Evolutionary conservation across 1,140 invertebrate genomes (phyloP), one percentile per base, ranked within the genome.

Genomic region (Rhynchophorus ferrugineus): DNA sequence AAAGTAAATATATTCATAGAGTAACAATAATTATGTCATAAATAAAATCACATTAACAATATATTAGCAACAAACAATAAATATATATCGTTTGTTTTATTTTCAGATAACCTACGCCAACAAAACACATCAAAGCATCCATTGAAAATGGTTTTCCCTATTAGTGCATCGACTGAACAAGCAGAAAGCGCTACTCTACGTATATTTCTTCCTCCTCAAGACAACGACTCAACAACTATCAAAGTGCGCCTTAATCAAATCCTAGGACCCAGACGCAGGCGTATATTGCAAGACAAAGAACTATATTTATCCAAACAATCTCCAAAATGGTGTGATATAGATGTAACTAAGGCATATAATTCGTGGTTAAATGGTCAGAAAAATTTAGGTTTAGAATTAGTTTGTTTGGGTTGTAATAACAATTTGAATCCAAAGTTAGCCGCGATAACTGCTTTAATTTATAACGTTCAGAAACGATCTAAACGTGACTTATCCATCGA

Each of bases 261-360:
- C 19, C 41, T 68, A 14, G 57, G 64, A 16, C 34, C 49, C 8
- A 46, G 62, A 37, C 57, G 62, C 39, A 53, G 56, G 44, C 52
- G 56, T 22, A 37, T 68, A 6, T 9, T 69, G 2, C 41, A 61
- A 19, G 61, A 67, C 35, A 49, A 53, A 36, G 52, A 49, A 0
- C 49, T 66, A n/a, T 65, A 68, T 47, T 50, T 65, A 8, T 63
- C 63, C 2, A 22, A 19, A 17, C 54, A 49, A 13, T 42, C 43
- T 14, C 50, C 64, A 9, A 68, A 69, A 44, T 80, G 78, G 78
- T 63, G 77, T 3, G 77, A 80, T 51, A 66, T 80, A 3, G 78
- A 81, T 58, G 68, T 76, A 0, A 79, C 75, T 0, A 61, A 63
- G 44, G 72, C 73, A 0, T 71, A 73, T n/a, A 57, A 67, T 44